These are phyloP conservation scores for Nasonia vitripennis DNA, from an alignment of 1,140 invertebrate genomes.

Conservation along the genomic window DNA sequence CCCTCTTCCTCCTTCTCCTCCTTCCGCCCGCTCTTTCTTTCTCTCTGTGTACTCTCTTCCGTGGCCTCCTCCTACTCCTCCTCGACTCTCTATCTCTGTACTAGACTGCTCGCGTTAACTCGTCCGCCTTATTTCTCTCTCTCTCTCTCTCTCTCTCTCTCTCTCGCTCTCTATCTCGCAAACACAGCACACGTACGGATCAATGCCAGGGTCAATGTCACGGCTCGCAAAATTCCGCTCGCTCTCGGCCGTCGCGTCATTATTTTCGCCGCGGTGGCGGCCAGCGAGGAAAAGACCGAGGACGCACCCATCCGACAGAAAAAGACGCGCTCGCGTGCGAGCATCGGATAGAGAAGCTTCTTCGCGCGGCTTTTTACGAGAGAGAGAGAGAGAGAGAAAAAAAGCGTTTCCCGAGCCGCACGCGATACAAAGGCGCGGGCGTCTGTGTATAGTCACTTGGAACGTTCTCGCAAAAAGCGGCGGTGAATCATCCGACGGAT, in stretches of 20 bases:
- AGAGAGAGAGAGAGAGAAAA: neutral
- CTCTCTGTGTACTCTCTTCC: constrained; percentile 19
- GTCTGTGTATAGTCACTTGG: too few species aligned
- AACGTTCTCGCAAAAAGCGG: neutral
- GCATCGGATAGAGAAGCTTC: neutral
- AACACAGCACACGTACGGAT: constrained; percentile 55
- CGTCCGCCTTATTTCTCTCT: neutral
- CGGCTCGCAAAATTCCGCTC: constrained; percentile 53
- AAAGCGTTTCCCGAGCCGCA: neutral
- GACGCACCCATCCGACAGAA: neutral
- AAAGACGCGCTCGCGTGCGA: neutral
- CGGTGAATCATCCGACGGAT: neutral
- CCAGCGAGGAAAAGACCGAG: neutral
- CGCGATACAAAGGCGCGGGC: neutral
- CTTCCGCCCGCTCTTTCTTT: neutral
- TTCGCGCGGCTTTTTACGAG: neutral
- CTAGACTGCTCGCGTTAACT: neutral
- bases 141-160: too few species aligned
- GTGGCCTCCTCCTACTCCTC: constrained; percentile 54
- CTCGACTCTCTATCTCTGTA: constrained; percentile 15
- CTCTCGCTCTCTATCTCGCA: neutral
- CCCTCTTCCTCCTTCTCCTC: constrained; percentile 31
- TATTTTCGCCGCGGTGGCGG: constrained; percentile 25
- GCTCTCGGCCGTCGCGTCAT: constrained; percentile 40
- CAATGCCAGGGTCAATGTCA: constrained; percentile 74